Conservation (phyloP, 23 tunicate species). For the Halocynthia aurantium region DNA sequence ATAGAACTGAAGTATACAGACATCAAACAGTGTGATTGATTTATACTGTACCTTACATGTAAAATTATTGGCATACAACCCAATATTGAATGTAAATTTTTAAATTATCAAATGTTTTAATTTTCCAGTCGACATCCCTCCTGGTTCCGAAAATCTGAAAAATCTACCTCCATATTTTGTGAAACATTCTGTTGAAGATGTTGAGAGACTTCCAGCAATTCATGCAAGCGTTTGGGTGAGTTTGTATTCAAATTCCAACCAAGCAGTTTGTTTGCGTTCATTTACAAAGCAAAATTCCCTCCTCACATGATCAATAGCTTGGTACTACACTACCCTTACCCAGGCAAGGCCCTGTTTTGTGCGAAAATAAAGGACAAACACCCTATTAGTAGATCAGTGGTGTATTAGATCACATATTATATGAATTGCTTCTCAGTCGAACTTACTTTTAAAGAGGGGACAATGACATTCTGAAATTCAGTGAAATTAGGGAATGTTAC, state of each 20-base stretch:
- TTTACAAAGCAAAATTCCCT: too few relatives aligned
- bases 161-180: slow-evolving; percentile 72
- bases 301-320: neutral
- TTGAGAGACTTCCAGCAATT: slow-evolving; percentile 77
- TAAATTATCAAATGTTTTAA: neutral
- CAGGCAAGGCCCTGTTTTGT: neutral
- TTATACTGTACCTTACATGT: too few relatives aligned
- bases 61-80: too few relatives aligned
- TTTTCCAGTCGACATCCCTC: slow-evolving; percentile 1
- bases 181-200: slow-evolving; percentile 57
- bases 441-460: too few relatives aligned
- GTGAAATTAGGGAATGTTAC: too few relatives aligned
- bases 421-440: too few relatives aligned
- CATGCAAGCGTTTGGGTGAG: slow-evolving; percentile 90
- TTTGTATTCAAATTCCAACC: neutral
- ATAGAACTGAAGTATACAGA: too few relatives aligned
- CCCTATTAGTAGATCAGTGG: too few relatives aligned
- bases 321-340: neutral
- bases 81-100: neutral
- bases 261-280: neutral
- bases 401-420: too few relatives aligned
- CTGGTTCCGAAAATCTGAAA: neutral
- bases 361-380: too few relatives aligned
- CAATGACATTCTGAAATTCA: too few relatives aligned
- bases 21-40: too few relatives aligned